These are phyloP conservation scores for Lichenostomus cassidix DNA, from an alignment of 2,113 vertebrate genomes.

Conservation along the genomic window DNA sequence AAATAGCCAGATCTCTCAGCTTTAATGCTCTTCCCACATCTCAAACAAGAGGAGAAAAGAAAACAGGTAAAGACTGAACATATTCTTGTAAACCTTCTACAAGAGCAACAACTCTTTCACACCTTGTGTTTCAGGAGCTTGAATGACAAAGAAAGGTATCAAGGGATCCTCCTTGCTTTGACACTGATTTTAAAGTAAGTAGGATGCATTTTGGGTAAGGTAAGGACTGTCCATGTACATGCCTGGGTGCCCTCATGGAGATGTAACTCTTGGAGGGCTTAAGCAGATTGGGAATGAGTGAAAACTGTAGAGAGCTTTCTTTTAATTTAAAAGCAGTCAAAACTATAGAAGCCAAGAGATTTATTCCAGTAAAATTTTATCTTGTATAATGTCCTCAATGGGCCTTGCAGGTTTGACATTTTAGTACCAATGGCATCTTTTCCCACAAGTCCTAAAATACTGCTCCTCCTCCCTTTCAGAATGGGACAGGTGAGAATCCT, in stretches of 20 bases:
- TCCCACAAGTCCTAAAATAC: neutral
- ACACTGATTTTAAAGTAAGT: neutral
- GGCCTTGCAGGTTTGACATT: neutral
- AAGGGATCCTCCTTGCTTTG: neutral
- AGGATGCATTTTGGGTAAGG: too few relatives aligned
- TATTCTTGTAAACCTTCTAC: neutral
- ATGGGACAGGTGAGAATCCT: neutral
- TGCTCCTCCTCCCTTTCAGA: fast-evolving
- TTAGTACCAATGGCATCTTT: neutral
- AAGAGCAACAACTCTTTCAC: neutral
- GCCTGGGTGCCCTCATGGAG: neutral
- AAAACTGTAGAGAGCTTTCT: neutral
- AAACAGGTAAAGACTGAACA: neutral
- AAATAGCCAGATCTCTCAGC: neutral
- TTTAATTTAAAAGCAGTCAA: neutral
- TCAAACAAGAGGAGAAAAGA: neutral
- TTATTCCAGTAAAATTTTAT: neutral
- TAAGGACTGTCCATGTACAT: neutral
- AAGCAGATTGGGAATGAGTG: neutral
- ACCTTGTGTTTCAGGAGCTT: neutral
- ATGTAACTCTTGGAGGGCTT: neutral
- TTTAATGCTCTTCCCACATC: neutral
- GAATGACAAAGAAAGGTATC: neutral
- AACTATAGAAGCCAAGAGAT: neutral
- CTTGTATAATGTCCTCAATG: fast-evolving